Conservation (phyloP, 2,113 vertebrate species). For the Hemichromis elongatus region DNA sequence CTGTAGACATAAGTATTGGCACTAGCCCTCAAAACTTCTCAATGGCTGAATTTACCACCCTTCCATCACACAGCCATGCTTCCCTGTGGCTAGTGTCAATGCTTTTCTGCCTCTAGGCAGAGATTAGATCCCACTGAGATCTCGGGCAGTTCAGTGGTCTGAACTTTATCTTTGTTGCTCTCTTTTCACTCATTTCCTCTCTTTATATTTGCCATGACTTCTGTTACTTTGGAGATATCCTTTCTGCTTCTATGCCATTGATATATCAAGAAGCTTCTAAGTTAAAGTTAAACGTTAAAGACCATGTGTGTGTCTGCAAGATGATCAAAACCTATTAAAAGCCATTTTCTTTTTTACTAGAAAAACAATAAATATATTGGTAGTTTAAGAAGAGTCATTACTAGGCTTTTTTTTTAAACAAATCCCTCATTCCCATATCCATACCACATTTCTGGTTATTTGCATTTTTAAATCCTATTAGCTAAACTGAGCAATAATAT, state of each 20-base stretch:
- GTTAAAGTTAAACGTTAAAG: constrained; percentile 16
- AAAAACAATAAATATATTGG: background rate
- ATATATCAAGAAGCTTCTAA: background rate
- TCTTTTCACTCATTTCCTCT: background rate
- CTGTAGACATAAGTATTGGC: background rate
- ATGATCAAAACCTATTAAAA: background rate
- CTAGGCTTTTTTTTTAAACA: background rate
- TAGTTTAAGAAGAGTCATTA: background rate
- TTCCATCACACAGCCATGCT: background rate
- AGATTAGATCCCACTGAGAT: constrained; percentile 53
- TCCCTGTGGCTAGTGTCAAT: constrained; percentile 25
- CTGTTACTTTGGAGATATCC: constrained; percentile 11
- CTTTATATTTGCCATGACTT: constrained; percentile 6
- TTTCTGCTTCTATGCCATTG: background rate
- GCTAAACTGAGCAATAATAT: background rate
- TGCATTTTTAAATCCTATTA: background rate
- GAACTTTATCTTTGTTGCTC: constrained; percentile 31
- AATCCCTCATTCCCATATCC: background rate
- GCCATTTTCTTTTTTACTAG: background rate
- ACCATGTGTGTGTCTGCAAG: background rate
- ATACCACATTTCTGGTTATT: background rate
- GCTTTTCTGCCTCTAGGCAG: constrained; percentile 35
- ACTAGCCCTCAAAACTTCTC: background rate
- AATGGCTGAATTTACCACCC: background rate
- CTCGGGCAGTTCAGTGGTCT: constrained; percentile 28